phyloP scores from a whole-genome alignment of 2,113 vertebrate genomes.

The Rhea americana region DNA sequence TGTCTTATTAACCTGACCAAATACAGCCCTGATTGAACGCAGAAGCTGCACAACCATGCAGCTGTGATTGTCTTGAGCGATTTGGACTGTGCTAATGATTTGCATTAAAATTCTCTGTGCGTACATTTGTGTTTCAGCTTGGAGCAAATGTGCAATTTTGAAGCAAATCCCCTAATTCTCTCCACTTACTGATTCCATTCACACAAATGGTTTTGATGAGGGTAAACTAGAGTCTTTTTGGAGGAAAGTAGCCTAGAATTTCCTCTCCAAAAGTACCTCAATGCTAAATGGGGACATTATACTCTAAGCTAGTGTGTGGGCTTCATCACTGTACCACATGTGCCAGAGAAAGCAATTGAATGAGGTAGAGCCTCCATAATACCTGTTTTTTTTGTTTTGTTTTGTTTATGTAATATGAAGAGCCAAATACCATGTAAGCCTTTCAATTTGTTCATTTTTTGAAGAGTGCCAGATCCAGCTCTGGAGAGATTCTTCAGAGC shows the following conservation, averaged over 20 bases:
- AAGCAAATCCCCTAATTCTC: background rate
- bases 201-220: background rate
- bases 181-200: background rate
- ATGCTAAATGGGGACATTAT: background rate
- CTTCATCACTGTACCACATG: background rate
- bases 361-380: background rate
- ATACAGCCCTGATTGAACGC: background rate
- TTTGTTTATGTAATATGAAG: background rate
- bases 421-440: background rate
- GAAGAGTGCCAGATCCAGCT: background rate
- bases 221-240: background rate
- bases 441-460: background rate
- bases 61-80: background rate
- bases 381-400: background rate
- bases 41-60: background rate
- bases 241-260: background rate
- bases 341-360: background rate
- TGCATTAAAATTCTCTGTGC: background rate
- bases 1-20: background rate
- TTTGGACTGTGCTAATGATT: background rate
- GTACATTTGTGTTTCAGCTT: background rate
- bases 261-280: background rate
- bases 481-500: background rate
- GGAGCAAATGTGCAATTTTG: background rate
- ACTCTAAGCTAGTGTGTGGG: background rate